Conservation (phyloP, 2,113 vertebrate species). For the Colaptes auratus region DNA sequence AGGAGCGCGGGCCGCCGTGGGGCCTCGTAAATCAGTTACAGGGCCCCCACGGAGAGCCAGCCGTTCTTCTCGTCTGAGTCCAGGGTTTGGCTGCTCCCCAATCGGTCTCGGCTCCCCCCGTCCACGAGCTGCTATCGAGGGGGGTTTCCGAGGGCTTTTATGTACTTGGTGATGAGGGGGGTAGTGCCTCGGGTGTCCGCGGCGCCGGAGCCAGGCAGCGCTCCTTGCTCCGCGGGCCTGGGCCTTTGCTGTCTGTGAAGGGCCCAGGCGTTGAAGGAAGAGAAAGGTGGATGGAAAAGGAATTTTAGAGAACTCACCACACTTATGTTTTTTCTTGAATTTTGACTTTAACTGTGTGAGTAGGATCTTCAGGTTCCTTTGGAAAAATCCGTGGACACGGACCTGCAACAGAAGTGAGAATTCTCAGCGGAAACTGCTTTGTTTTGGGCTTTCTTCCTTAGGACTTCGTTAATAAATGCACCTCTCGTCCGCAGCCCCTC, state of each 20-base stretch:
- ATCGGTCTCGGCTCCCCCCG: not conserved
- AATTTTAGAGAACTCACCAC: constrained; percentile 71
- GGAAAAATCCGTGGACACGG: constrained; percentile 58
- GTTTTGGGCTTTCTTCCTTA: constrained; percentile 42
- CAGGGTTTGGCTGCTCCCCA: not conserved
- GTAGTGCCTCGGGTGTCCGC: not conserved
- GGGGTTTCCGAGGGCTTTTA: not conserved
- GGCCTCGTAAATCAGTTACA: not conserved
- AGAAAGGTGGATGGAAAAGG: constrained; percentile 21
- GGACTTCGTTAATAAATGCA: constrained; percentile 59
- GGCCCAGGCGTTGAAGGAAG: not conserved
- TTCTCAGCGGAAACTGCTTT: constrained; percentile 63
- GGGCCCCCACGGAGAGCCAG: not conserved
- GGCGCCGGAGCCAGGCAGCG: constrained; percentile 6
- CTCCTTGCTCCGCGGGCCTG: not conserved
- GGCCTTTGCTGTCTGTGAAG: not conserved
- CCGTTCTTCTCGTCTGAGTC: not conserved
- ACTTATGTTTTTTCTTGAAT: constrained; percentile 71
- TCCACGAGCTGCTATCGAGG: not conserved
- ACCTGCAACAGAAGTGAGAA: constrained; percentile 78
- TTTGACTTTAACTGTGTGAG: constrained; percentile 73
- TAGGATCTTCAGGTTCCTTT: constrained; percentile 69
- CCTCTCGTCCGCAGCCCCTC: constrained; percentile 7
- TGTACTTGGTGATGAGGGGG: not conserved
- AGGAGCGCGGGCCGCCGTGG: not conserved